These are phyloP conservation scores for Pterostichus madidus DNA, from an alignment of 2,888 invertebrate species.

Conservation along the genomic window DNA sequence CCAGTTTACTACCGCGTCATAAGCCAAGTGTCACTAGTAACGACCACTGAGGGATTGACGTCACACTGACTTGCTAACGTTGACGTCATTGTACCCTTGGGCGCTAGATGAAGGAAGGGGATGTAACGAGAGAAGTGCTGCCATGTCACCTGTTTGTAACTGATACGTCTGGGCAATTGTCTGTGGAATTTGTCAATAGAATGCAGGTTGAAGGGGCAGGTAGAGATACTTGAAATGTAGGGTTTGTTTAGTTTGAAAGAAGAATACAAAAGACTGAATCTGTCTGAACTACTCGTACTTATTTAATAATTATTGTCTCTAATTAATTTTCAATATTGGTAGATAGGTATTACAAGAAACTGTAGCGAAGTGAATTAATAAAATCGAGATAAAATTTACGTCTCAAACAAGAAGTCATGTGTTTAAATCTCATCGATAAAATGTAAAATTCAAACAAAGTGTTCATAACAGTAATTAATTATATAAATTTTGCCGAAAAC, in stretches of 20 bases:
- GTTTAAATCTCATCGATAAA: no score
- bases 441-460: no score
- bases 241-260: background rate
- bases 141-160: constrained; percentile 17
- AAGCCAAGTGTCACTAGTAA: constrained; percentile 6
- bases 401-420: no score
- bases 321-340: no score
- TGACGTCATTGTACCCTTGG: background rate
- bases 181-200: constrained; percentile 18
- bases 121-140: background rate
- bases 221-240: background rate
- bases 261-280: no score
- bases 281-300: no score
- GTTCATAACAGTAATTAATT: no score
- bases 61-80: background rate
- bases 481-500: no score
- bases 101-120: background rate
- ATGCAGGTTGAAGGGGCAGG: background rate
- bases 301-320: no score
- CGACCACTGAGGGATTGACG: background rate
- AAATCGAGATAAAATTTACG: no score
- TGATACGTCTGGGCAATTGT: constrained; percentile 3
- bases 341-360: no score
- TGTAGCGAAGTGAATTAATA: no score
- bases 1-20: background rate